A percentile compares a stretch with the other conserved stretches of the same genome.
These are phyloP conservation scores for Callopanchax toddi DNA, from an alignment of 2,113 vertebrate genomes.

Conservation along the genomic window DNA sequence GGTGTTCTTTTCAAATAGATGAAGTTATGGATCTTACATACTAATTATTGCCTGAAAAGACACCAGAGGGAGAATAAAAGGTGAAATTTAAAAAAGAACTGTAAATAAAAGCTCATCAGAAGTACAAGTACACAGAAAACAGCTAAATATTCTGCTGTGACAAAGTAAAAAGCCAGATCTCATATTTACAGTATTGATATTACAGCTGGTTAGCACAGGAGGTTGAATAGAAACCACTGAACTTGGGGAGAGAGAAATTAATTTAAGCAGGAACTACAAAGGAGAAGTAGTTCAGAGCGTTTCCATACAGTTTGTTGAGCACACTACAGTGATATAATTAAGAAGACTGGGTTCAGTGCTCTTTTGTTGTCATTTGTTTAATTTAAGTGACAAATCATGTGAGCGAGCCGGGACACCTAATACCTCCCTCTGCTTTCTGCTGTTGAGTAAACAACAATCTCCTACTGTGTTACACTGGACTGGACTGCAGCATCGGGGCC, in stretches of 20 bases:
- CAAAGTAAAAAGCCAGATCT: constrained; percentile 19
- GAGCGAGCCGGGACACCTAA: constrained; percentile 71
- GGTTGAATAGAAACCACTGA: constrained; percentile 25
- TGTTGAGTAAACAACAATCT: constrained; percentile 75
- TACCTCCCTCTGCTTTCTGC: constrained; percentile 51
- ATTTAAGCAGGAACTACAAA: constrained; percentile 22
- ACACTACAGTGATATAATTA: constrained; percentile 75
- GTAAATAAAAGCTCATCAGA: background rate
- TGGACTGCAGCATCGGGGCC: constrained; percentile 55
- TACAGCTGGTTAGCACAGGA: constrained; percentile 14
- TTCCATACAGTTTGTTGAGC: constrained; percentile 39
- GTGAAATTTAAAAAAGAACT: background rate
- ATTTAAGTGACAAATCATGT: constrained; percentile 79
- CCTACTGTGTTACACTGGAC: constrained; percentile 62
- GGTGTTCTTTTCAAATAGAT: too few relatives aligned
- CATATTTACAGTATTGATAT: constrained; percentile 38
- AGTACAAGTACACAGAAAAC: background rate
- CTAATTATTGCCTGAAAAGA: background rate
- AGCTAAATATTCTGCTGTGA: background rate
- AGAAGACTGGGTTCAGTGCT: constrained; percentile 27
- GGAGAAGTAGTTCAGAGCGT: background rate
- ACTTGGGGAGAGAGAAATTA: constrained; percentile 15
- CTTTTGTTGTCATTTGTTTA: constrained; percentile 77
- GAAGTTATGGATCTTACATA: background rate
- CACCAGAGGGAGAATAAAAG: background rate